These are phyloP conservation scores for Pollenia griseotomentosa DNA, from an alignment of 2,888 invertebrate species.

Conservation along the genomic window DNA sequence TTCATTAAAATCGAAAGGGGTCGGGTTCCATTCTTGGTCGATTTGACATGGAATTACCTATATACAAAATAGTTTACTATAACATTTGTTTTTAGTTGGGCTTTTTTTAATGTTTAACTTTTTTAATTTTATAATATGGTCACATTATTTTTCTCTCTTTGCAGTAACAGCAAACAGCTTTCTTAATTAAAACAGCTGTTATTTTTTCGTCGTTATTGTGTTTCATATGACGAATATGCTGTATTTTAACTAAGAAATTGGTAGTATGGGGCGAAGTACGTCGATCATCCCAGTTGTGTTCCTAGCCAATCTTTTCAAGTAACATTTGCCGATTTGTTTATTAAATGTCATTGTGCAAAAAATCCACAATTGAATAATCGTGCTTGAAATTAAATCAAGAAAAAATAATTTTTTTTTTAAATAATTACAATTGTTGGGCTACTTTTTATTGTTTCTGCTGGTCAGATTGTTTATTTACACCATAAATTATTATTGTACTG, in stretches of 20 bases:
- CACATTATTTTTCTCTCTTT: no score
- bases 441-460: conserved; percentile 2
- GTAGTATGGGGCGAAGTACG: neutral
- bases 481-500: conserved; percentile 18
- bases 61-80: no score
- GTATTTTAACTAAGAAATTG: neutral
- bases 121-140: no score
- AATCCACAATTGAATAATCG: conserved; percentile 22
- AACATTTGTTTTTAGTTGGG: no score
- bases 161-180: no score
- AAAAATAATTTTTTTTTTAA: neutral
- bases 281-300: neutral
- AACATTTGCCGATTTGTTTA: conserved; percentile 1
- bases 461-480: neutral
- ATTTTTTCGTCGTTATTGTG: no score
- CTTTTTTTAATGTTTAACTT: no score
- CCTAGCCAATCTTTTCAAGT: neutral
- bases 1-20: no score
- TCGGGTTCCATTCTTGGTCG: no score
- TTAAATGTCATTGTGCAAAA: conserved; percentile 9
- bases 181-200: no score
- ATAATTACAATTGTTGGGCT: conserved; percentile 29
- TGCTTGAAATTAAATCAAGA: neutral
- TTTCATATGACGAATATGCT: no score
- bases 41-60: no score